A percentile compares a stretch with the other conserved stretches of the same genome.
phyloP scores from a whole-genome alignment of 2,888 invertebrate species.

The Drosophila seclusa region DNA sequence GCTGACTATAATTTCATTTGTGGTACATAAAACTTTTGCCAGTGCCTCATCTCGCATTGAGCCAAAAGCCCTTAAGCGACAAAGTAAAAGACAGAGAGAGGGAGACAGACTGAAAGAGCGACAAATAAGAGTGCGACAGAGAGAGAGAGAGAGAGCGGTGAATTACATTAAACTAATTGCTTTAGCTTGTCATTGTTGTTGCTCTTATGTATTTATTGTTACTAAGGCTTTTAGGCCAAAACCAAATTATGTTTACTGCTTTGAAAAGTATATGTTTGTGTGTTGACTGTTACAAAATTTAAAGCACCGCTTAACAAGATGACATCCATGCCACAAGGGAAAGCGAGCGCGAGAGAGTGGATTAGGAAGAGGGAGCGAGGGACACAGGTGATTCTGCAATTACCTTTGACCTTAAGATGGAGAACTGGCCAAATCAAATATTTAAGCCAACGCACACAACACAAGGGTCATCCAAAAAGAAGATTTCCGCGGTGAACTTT shows the following conservation, averaged over 20 bases:
- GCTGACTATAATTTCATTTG: constrained; percentile 77
- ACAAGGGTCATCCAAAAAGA: not conserved
- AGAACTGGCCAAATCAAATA: constrained; percentile 52
- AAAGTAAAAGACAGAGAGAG: constrained; percentile 6
- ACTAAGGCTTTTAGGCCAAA: constrained; percentile 57
- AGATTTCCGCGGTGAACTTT: constrained; percentile 34
- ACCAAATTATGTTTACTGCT: constrained; percentile 75
- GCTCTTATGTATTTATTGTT: constrained; percentile 55
- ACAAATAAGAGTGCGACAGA: constrained; percentile 6
- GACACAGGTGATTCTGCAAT: constrained; percentile 39
- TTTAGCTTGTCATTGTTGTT: constrained; percentile 75
- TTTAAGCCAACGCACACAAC: constrained; percentile 39
- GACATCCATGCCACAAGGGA: not conserved
- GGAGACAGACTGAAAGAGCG: not conserved
- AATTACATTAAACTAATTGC: constrained; percentile 80
- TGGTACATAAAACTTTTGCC: constrained; percentile 76
- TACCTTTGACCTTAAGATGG: constrained; percentile 56
- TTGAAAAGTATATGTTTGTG: constrained; percentile 16
- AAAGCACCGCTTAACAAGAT: constrained; percentile 33
- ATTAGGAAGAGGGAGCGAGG: not conserved
- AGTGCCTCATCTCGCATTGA: constrained; percentile 60
- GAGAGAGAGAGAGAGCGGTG: constrained; percentile 24
- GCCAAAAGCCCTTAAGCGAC: constrained; percentile 27
- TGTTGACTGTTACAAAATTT: constrained; percentile 44
- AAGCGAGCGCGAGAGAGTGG: not conserved